Base-by-base conservation (phyloP, 2,797 vertebrate species). In the Periparus ater region DNA sequence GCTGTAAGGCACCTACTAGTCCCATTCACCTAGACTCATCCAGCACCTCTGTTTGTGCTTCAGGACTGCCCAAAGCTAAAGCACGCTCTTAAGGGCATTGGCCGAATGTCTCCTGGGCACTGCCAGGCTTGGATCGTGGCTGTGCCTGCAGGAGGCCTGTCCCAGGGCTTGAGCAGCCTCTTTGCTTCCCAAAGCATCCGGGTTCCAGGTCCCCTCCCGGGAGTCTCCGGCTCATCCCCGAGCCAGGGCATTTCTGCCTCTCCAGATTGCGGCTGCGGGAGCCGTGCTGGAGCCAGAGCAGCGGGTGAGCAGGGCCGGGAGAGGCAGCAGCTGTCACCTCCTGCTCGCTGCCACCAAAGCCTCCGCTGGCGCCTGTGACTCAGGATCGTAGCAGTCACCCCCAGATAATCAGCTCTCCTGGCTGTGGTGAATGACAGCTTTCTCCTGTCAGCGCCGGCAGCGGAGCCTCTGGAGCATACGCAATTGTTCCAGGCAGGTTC, bases 401-500 rank as follows among this genome's bases (percentile, higher is more conserved):
- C 60, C 65, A 16, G 21, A 23, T 5, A 7, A 36, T 3, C 66
- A 66, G 77, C 70, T 20, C 75, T 34, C 10, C 44, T 30, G 22
- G 45, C 11, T 29, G 87, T 1, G 47, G 38, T 83, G 86, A 85
- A 3, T 42, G 89, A 57, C 93, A 86, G 89, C 70, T 58, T 53
- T 89, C 84, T 60, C n/a, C 18, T 87, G 91, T 20, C 95, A 86
- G 81, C 72, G 27, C 45, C 0, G 32, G 1, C 75, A n/a, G 80
- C 0, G 14, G 34, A 89, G 88, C 68, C 88, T 88, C 68, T 57
- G 63, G 67, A 85, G 92, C 92, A 21, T 2, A 48, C 4, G 2
- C 38, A 25, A 36, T 65, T 61, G 72, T 88, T 89, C 65, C 86
- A 70, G 85, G 84, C 61, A 83, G 89, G 50, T 86, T 88, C 38